phyloP scores from a whole-genome alignment of 2,797 vertebrate genomes.

The Scolopax rusticola region DNA sequence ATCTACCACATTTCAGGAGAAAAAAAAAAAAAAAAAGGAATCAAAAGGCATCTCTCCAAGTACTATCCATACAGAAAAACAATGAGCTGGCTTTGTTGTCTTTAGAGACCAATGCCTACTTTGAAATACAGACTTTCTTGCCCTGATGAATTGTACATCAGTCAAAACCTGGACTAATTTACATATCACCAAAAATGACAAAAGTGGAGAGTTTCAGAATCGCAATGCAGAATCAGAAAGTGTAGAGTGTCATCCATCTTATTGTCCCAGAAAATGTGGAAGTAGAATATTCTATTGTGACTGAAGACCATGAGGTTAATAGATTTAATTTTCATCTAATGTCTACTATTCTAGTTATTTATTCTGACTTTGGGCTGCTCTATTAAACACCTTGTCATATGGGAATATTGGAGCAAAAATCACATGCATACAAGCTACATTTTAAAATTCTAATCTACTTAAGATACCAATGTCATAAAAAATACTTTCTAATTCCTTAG shows the following conservation, averaged over 20 bases:
- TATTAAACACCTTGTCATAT: not conserved
- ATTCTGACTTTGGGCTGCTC: not conserved
- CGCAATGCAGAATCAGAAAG: not conserved
- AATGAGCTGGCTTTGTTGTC: not conserved
- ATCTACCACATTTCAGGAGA: not conserved
- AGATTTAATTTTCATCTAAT: not conserved
- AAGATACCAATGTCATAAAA: not conserved
- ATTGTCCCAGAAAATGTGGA: not conserved
- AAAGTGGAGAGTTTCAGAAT: not conserved
- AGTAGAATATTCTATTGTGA: not conserved
- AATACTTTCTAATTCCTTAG: not conserved
- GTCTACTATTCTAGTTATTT: not conserved
- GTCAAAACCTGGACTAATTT: not conserved
- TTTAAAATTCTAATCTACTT: not conserved
- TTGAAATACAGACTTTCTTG: not conserved
- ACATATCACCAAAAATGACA: not conserved
- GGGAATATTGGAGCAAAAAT: not conserved
- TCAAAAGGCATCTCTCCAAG: not conserved
- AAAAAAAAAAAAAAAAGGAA: too few relatives aligned
- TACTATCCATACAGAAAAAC: not conserved
- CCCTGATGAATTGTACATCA: not conserved
- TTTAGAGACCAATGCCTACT: rapidly evolving
- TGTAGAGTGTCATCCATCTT: not conserved
- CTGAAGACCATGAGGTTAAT: not conserved
- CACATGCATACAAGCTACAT: rapidly evolving